Base-by-base conservation (phyloP, 2,797 vertebrate genomes). In the Centropyge bicolor region DNA sequence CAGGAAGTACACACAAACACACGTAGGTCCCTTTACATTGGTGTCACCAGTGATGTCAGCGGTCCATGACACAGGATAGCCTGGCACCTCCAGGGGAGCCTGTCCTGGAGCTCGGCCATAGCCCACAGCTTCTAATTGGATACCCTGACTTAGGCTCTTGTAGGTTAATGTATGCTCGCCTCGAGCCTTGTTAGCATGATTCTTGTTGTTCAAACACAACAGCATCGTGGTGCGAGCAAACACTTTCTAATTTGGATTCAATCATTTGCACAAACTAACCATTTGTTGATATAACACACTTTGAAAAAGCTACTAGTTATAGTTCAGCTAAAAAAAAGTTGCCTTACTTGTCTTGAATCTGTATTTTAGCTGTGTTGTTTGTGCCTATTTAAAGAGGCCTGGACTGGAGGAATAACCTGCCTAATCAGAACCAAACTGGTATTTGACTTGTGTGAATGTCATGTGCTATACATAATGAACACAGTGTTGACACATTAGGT, bases 1-100 rank as follows among this genome's bases (percentile, higher is more conserved):
- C 70, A 83, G 81, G 80, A 90, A 81, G 81, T 76, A 22, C 81
- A 78, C 70, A 69, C 49, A 73, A 66, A 75, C 61, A 82, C 80
- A 70, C 73, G 67, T 0, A 66, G 81, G 62, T 81, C 80, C 14
- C 61, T 80, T 84, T 75, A 78, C 70, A 84, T n/a, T 22, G 7
- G 80, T 70, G 70, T 79, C 70, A 76, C 16, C 22, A 19, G 61
- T 80, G 82, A 87, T 64, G 82, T 82, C 81, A 80, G 59, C n/a
- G 62, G 52, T 54, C 46, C 11, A 5, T 78, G 78, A 83, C 48
- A 85, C 82, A 41, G 52, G 77, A 91, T 83, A 59, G 77, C 63
- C 76, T 74, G 64, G 64, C 38, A 43, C 71, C 43, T 86, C 46
- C 66, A 54, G 71, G 65, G 45, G 60, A 76, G 56, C 8, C 48